These are phyloP conservation scores for Campoletis raptor DNA, from an alignment of 2,888 invertebrate genomes.

Conservation along the genomic window DNA sequence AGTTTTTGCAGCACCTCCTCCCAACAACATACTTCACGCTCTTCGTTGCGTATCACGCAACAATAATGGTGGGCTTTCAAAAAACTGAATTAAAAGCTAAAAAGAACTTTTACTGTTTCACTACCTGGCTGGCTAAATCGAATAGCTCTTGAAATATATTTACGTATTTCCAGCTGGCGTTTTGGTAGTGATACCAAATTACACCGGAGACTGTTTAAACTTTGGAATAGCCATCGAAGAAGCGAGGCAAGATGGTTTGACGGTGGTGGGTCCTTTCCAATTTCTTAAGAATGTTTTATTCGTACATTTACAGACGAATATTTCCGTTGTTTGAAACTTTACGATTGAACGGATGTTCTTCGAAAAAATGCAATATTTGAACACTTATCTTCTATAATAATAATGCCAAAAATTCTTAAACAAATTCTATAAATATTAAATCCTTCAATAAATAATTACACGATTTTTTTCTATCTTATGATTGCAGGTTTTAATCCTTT, in stretches of 20 bases:
- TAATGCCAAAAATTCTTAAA: background rate
- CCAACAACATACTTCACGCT: constrained; percentile 88
- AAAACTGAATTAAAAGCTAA: background rate
- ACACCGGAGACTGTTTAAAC: constrained; percentile 92
- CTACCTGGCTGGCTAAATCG: too few species aligned
- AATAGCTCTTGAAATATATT: background rate
- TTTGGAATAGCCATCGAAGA: constrained; percentile 93
- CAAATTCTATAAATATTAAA: background rate
- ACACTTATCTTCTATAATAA: background rate
- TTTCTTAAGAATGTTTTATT: background rate
- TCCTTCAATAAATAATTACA: background rate
- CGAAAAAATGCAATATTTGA: background rate
- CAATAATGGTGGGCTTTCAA: constrained; percentile 80
- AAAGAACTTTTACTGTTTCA: background rate
- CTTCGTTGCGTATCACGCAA: constrained; percentile 87
- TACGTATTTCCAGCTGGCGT: constrained; percentile 86
- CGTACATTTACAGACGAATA: background rate
- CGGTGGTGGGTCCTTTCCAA: constrained; percentile 83
- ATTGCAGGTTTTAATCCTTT: too few species aligned
- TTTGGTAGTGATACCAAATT: constrained; percentile 91
- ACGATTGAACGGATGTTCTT: too few species aligned
- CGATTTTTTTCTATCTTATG: too few species aligned
- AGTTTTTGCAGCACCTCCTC: constrained; percentile 92
- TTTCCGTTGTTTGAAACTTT: too few species aligned
- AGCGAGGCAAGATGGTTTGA: constrained; percentile 88